Conservation (phyloP, 2,888 invertebrate genomes). For the Coleophora deauratella region DNA sequence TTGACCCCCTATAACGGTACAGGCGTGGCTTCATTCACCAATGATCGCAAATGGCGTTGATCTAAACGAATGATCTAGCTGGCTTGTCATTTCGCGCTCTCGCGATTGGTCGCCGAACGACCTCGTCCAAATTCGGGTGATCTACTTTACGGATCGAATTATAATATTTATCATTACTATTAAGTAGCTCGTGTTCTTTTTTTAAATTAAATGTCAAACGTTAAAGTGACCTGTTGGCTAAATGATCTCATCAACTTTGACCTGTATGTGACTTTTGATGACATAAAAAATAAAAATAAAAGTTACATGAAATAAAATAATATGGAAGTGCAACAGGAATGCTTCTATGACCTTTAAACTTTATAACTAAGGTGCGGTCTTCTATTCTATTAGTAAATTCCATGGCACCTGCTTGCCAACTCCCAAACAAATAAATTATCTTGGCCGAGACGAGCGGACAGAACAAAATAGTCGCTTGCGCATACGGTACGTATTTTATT, state of each 20-base stretch:
- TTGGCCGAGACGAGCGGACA: conserved; percentile 35
- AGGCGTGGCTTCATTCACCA: conserved; percentile 69
- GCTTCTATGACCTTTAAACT: conserved; percentile 1
- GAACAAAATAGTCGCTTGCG: conserved; percentile 37
- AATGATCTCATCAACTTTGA: conserved; percentile 36
- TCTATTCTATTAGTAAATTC: conserved; percentile 27
- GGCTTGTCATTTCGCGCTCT: conserved; percentile 65
- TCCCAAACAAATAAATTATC: conserved; percentile 44
- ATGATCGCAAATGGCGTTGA: conserved; percentile 52
- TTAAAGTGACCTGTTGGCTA: conserved; percentile 33
- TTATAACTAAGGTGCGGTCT: conserved; percentile 13
- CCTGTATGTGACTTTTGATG: conserved; percentile 18
- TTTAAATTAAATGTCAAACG: conserved; percentile 28
- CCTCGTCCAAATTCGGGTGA: conserved; percentile 42
- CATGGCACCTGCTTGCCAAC: conserved; percentile 37
- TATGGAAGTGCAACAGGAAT: neutral
- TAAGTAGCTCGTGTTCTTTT: conserved; percentile 4
- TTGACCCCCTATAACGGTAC: conserved; percentile 62
- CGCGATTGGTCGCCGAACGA: conserved; percentile 58
- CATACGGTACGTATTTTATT: conserved; percentile 59
- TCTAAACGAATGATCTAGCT: conserved; percentile 71
- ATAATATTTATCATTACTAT: conserved; percentile 20
- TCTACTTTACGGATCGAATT: conserved; percentile 32
- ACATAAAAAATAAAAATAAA: neutral
- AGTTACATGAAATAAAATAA: neutral